Evolutionary conservation across 2,888 invertebrate species (phyloP).

Genomic region (Ormyrus rosae): DNA sequence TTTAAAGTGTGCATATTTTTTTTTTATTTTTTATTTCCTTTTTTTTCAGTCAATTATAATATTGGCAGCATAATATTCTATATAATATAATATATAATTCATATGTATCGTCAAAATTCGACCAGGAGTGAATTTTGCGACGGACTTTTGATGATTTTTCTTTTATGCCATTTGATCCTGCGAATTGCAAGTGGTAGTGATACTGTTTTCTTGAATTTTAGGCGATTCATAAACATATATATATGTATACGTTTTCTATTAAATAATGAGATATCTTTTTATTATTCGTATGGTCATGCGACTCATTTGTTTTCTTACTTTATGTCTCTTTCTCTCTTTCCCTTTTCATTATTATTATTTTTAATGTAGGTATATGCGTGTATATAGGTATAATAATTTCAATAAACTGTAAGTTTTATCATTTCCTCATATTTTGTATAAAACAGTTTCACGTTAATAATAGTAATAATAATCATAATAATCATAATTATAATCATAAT

Average conservation of each 20-base stretch:
- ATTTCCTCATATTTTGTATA: constrained; percentile 36
- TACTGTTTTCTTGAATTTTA: constrained; percentile 46
- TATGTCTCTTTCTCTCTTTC: constrained; percentile 16
- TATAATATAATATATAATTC: constrained; percentile 25
- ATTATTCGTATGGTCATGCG: constrained; percentile 41
- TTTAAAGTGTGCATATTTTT: not conserved
- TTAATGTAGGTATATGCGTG: constrained; percentile 36
- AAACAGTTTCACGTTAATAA: constrained; percentile 52
- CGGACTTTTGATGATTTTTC: constrained; percentile 21
- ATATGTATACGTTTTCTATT: constrained; percentile 6
- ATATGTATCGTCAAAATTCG: constrained; percentile 11
- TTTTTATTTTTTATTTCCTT: constrained; percentile 2
- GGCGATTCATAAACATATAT: constrained; percentile 38
- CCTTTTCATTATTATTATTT: constrained; percentile 27
- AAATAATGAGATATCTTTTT: constrained; percentile 19
- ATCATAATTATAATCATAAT: constrained; percentile 60
- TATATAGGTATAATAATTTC: constrained; percentile 41
- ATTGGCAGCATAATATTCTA: constrained; percentile 24
- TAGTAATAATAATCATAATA: constrained; percentile 49
- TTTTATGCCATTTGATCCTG: not conserved
- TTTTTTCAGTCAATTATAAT: constrained; percentile 15
- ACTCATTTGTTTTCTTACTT: constrained; percentile 25
- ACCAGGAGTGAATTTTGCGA: constrained; percentile 27
- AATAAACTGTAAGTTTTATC: constrained; percentile 47
- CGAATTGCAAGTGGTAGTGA: constrained; percentile 26